phyloP scores from a whole-genome alignment of 2,797 vertebrate genomes.

The Myoxocephalus aenaeus region DNA sequence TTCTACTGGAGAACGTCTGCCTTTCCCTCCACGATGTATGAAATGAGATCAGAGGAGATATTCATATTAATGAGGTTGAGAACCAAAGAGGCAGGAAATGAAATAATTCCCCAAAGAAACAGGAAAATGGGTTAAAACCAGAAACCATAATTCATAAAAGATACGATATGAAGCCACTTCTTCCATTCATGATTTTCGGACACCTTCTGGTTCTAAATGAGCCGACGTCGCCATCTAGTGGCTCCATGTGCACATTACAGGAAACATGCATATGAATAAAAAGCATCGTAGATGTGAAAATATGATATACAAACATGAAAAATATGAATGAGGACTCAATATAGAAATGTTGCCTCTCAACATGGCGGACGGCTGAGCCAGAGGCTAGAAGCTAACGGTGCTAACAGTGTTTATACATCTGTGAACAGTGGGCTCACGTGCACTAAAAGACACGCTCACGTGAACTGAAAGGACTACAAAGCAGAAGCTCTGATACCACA shows the following conservation, averaged over 20 bases:
- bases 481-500: too few relatives aligned
- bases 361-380: too few relatives aligned
- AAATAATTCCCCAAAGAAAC: background rate
- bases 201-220: background rate
- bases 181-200: background rate
- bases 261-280: background rate
- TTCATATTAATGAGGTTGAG: constrained; percentile 32
- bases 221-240: constrained; percentile 46
- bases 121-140: background rate
- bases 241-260: constrained; percentile 20
- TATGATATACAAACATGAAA: too few relatives aligned
- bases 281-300: too few relatives aligned
- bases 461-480: too few relatives aligned
- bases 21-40: background rate
- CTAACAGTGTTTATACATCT: too few relatives aligned
- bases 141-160: background rate
- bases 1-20: background rate
- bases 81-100: constrained; percentile 7
- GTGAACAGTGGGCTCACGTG: too few relatives aligned
- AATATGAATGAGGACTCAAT: too few relatives aligned
- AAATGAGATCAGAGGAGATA: background rate
- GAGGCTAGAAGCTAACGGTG: too few relatives aligned
- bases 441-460: too few relatives aligned
- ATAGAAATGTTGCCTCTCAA: too few relatives aligned
- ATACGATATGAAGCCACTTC: background rate